Evolutionary conservation across 2,888 invertebrate genomes (phyloP), one percentile per base, ranked within the genome.

Genomic region (Zaprionus bogoriensis): DNA sequence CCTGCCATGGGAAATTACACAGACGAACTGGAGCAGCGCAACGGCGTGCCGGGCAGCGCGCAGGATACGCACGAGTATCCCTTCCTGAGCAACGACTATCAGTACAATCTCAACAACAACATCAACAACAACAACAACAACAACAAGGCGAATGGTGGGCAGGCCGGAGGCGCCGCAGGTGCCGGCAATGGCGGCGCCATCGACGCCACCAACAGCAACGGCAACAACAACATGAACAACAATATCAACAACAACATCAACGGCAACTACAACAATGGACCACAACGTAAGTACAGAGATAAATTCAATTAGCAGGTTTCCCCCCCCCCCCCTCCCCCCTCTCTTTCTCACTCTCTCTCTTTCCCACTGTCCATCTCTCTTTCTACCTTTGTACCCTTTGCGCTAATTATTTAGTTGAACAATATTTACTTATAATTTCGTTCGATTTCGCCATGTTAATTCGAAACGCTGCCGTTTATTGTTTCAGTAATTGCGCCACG

Each of bases 11-110:
- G 93, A 74, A 94, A 94, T 91, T 92, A 92, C 89, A 93, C 93
- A 67, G 94, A 94, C 77, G 93, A 93, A 69, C 93, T 93, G 90
- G 89, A 89, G 68, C 89, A 87, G 55, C 78, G 89, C 36, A 86
- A 78, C 62, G 74, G 55, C 58, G 65, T 58, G 48, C 79, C 89
- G 23, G 87, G 83, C 57, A 70, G 87, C 79, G 90, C 91, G 55
- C 91, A 91, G 77, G 92, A 92, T 74, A 91, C 91, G 74, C 92
- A 92, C 81, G 94, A 94, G 90, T 94, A 93, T 91, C 93, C 94
- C 66, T 91, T 94, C 77, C 94, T 94, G 90, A 92, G 94, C 82
- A 94, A 94, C 91, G 94, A 94, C 90, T 84, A 92, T 76, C 91
- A 87, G 92, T 92, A 88, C 93, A 94, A 90, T 93, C 87, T 89